These are phyloP conservation scores for Beaufortia kweichowensis DNA, from an alignment of 2,113 vertebrate genomes.

Conservation along the genomic window DNA sequence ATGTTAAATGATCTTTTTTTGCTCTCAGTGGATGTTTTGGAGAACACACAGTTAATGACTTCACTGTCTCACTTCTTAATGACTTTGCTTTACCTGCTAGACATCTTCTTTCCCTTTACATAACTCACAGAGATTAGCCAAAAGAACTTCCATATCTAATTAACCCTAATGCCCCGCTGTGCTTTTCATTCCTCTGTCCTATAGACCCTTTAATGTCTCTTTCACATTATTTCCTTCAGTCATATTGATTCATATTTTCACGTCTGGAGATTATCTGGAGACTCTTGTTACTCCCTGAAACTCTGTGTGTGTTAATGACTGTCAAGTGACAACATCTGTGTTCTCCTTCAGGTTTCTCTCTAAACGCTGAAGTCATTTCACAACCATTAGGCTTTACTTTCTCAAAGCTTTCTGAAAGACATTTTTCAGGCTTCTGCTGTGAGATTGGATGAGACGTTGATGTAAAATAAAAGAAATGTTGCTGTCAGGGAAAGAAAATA, in stretches of 20 bases:
- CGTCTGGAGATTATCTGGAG: conserved; percentile 1
- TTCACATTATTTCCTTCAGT: conserved; percentile 7
- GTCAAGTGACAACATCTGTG: conserved; percentile 59
- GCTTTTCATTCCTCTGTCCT: conserved; percentile 16
- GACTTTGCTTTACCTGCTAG: conserved; percentile 43
- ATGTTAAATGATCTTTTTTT: not conserved
- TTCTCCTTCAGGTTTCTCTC: conserved; percentile 20
- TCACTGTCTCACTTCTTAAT: conserved; percentile 46
- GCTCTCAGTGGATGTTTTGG: no score
- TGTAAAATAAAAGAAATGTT: conserved; percentile 9
- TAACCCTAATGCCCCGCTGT: conserved; percentile 40
- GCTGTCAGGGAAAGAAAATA: not conserved
- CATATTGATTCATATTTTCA: conserved; percentile 36
- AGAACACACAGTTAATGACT: conserved; percentile 53
- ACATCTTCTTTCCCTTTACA: conserved; percentile 10
- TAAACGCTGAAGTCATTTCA: not conserved
- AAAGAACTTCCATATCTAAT: conserved; percentile 49
- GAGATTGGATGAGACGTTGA: not conserved
- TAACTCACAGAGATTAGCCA: conserved; percentile 41
- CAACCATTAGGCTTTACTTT: conserved; percentile 25
- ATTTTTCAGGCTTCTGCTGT: conserved; percentile 10
- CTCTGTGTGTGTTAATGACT: conserved; percentile 43
- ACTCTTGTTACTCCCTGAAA: conserved; percentile 14
- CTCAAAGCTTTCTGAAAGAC: not conserved
- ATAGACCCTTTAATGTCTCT: not conserved